Percentiles rank a stretch among this genome's conserved stretches.
Evolutionary conservation across 2,797 vertebrate genomes (phyloP).

Genomic region (Acanthurus leucopareius): DNA sequence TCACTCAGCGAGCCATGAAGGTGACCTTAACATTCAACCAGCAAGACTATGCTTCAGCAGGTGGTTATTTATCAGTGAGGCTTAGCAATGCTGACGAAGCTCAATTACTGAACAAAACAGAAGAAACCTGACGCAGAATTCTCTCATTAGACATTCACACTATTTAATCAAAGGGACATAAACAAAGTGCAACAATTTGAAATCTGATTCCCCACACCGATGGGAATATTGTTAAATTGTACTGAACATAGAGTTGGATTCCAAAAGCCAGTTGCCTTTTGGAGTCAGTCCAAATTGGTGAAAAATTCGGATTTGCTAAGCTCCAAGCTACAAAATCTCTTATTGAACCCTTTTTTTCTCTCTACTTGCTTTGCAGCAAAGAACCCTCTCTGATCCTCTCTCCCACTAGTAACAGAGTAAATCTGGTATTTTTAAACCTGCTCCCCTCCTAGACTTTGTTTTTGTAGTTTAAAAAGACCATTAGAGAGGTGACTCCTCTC

Average conservation of each 20-base stretch:
- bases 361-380: neutral
- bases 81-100: neutral
- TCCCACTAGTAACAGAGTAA: neutral
- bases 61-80: neutral
- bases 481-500: too few species aligned
- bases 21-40: slow-evolving; percentile 32
- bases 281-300: neutral
- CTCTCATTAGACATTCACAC: too few species aligned
- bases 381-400: neutral
- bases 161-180: neutral
- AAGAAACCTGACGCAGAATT: neutral
- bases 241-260: neutral
- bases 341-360: neutral
- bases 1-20: slow-evolving; percentile 41
- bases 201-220: neutral
- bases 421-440: too few species aligned
- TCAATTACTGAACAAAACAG: neutral
- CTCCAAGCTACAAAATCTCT: neutral
- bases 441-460: too few species aligned
- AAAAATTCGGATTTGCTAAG: neutral
- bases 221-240: neutral
- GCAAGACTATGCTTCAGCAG: neutral
- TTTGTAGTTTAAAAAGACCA: neutral
- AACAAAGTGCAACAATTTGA: neutral
- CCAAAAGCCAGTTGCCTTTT: neutral